Evolutionary conservation across 2,113 vertebrate species (phyloP).

Genomic region (Gulo gulo): DNA sequence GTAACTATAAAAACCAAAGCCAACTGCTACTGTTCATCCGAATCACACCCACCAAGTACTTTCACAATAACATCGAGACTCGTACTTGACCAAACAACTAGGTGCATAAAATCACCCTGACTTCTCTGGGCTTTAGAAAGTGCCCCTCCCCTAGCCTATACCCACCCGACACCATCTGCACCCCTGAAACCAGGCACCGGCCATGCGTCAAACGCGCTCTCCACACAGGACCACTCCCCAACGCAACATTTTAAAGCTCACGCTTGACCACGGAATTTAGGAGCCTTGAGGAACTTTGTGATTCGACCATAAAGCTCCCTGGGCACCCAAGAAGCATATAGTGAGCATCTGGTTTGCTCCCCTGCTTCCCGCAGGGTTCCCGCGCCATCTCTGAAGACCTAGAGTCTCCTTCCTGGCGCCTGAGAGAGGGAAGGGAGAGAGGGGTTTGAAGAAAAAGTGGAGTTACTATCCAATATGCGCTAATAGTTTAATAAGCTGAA

Average conservation of each 20-base stretch:
- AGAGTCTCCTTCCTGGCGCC: not conserved
- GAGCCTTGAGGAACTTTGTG: not conserved
- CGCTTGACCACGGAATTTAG: rapidly evolving
- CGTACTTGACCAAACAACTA: rapidly evolving
- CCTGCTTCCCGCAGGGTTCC: no score
- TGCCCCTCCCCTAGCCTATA: rapidly evolving
- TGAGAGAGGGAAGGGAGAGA: not conserved
- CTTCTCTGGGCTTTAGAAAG: not conserved
- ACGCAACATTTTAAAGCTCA: not conserved
- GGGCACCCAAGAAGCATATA: not conserved
- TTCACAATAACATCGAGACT: rapidly evolving
- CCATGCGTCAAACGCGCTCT: no score
- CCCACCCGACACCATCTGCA: not conserved
- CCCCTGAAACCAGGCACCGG: not conserved
- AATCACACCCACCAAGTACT: rapidly evolving
- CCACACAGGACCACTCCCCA: rapidly evolving
- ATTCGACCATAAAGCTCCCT: not conserved
- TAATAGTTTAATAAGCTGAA: constrained; percentile 68
- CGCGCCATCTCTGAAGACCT: not conserved
- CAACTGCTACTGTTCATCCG: rapidly evolving
- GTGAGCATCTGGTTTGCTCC: no score
- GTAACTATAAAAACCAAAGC: not conserved
- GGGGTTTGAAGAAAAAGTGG: not conserved
- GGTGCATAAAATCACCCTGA: rapidly evolving
- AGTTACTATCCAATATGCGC: not conserved